phyloP scores from a whole-genome alignment of 2,113 vertebrate species.

The Trochalopteron elliotii region DNA sequence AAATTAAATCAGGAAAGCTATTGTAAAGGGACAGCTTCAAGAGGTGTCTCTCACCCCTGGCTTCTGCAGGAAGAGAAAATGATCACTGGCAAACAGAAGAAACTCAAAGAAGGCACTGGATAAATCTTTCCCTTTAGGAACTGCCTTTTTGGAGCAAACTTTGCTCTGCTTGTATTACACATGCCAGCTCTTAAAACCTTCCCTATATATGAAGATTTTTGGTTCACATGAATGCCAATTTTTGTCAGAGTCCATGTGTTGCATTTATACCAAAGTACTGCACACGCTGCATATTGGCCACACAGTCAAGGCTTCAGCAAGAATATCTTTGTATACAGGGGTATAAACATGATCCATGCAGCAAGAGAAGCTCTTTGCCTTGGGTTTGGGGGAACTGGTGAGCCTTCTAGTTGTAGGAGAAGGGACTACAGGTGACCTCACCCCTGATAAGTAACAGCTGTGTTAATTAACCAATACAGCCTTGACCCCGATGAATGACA shows the following conservation, averaged over 20 bases:
- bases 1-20: background rate
- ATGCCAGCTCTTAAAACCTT: background rate
- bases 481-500: background rate
- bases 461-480: background rate
- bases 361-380: background rate
- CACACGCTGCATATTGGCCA: background rate
- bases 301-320: background rate
- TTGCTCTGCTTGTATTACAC: background rate
- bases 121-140: background rate
- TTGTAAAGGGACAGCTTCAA: background rate
- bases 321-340: accelerated
- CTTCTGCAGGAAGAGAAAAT: background rate
- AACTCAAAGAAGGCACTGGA: background rate
- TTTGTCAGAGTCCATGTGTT: background rate
- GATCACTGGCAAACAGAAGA: background rate
- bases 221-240: background rate
- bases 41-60: background rate
- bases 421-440: background rate
- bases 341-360: background rate
- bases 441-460: background rate
- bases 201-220: background rate
- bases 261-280: background rate
- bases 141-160: background rate
- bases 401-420: background rate
- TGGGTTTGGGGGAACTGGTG: background rate